Base-by-base conservation (phyloP, 2,797 vertebrate genomes). In the Galago senegalensis region DNA sequence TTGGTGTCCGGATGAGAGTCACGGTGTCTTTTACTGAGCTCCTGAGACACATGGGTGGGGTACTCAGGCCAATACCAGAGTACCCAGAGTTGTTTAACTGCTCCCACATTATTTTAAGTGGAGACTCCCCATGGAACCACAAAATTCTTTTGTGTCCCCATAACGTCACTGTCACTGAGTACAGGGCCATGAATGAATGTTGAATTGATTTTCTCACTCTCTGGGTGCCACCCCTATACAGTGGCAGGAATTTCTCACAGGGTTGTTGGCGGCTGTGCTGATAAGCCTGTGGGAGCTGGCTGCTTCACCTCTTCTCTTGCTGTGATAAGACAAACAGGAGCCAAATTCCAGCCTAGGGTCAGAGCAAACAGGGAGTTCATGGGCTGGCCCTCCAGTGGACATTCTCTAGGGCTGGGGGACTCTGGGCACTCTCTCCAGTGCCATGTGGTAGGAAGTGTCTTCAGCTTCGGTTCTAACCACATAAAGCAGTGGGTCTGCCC, bases 321-420 rank as follows among this genome's bases (percentile, higher is more conserved):
- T 89, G 79, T 95, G 93, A 81, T 70, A 93, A 93, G 67, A 23
- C 27, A 69, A 84, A 69, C 49, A 34, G 16, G 34, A 93, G 65
- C 27, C 83, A 9, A 7, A 56, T 89, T 53, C 79, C 67, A 46
- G n/a, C 29, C 43, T 80, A 9, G 25, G 49, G 60, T 43, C 34
- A 89, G 77, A 65, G 60, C 11, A 27, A 40, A 43, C 61, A 53
- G 46, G 49, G 80, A 34, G 11, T 79, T 67, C 11, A 60, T 72
- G 65, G 56, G 40, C 34, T 94, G 80, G 70, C 23, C 27, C 2
- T 27, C 89, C 29, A 18, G 27, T 0, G 40, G 12, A 25, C 5
- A 69, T 49, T 21, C 23, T 43, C 67, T 56, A 60, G 53, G 53
- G 20, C 7, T 0, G 1, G 67, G 63, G 72, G 7, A 18, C 75